Base-by-base conservation (phyloP, 1,140 invertebrate genomes). In the Nymphalis io region DNA sequence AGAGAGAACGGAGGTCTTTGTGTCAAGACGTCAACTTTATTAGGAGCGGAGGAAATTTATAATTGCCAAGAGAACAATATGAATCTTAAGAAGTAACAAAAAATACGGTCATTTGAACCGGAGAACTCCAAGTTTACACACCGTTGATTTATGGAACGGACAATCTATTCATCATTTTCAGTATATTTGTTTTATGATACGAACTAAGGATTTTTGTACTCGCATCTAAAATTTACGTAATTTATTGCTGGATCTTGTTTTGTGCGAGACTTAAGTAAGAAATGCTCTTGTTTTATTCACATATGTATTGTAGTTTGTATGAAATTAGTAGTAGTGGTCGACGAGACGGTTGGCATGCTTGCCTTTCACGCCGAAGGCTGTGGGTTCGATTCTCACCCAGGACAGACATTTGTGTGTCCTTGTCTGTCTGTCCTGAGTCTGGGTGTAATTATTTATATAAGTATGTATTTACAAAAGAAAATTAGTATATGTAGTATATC, bases 11-110 rank as follows among this genome's bases (percentile, higher is more conserved):
- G 38, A 60, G 59, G 59, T 66, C 51, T 72, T 72, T 72, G 63
- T 72, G 70, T 62, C 59, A 72, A 62, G 58, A 72, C 63, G 70
- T 72, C 64, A 72, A 72, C 59, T 67, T 67, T 72, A 72, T 72
- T 72, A 72, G 60, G 51, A 67, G 18, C 21, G 48, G 51, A 60
- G 70, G 57, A 68, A 72, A 72, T 72, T 72, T 72, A 72, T 72
- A 72, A 72, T 72, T 72, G 60, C 70, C 51, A 64, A 44, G 59
- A 72, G 70, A 72, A 72, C 70, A 72, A 72, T 72, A 59, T 57
- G 59, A 67, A 38, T 58, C 20, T 72, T 61, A 58, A 65, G 44
- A 33, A 61, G 70, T 72, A 62, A 53, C 63, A 72, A 64, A 70
- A 70, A 70, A 64, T 65, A 46, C 33, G 68, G 42, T 18, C 62